Base-by-base conservation (phyloP, 92 coral and sea anemone genomes). In the Porites rus region DNA sequence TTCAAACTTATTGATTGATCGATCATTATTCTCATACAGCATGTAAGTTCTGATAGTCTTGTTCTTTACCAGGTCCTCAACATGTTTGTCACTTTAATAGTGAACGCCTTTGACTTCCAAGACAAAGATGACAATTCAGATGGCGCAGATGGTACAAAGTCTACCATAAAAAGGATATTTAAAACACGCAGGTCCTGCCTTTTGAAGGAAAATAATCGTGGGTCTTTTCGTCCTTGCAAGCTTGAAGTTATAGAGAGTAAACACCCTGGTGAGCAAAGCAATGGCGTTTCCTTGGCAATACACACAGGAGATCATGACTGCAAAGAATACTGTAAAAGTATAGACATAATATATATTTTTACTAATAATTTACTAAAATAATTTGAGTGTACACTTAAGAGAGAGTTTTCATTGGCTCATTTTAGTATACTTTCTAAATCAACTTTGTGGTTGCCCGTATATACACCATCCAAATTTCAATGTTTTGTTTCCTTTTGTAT, bases 51-150 rank as follows among this genome's bases (percentile, higher is more conserved):
- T 43, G 17, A 20, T 38, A 0, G 7, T 8, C 61, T 31, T 63
- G 28, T 74, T 14, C 8, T 75, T 25, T 70, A 63, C 46, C 82
- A 92, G 93, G 93, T 92, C 53, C 88, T 92, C 10, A 94, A 94
- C 75, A 87, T 94, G 19, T 94, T 94, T 77, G 95, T 94, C 22
- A 95, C 98, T 13, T 93, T 94, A 20, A 75, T 94, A 28, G 88
- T 94, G 51, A 94, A 94, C 79, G 92, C 98, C 31, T 94, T 94
- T 65, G 98, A 94, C 82, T 88, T 90, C 51, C 76, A 80, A 28
- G 74, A 87, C 16, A 66, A 18, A 73, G 72, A 87, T 63, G 92
- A 90, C 19, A 82, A 88, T 65, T 38, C 51, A 83, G 87, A 72
- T 75, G 17, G 84, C 60, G 38, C 7, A 50, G 68, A 66, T 5